Evolutionary conservation across 2,888 invertebrate genomes (phyloP).

Genomic region (Aquatica leii): DNA sequence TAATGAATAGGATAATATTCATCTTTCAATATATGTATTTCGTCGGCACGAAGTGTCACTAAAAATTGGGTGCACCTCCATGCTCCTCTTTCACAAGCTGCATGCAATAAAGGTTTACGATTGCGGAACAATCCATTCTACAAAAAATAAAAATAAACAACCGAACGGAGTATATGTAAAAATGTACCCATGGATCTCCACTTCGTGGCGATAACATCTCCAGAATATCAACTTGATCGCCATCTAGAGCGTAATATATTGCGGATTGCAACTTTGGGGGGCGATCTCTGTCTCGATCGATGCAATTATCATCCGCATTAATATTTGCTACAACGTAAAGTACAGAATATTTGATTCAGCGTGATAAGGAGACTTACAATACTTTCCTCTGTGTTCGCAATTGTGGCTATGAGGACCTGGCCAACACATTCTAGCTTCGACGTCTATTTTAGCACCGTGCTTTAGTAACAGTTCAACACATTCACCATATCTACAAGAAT

Average conservation of each 20-base stretch:
- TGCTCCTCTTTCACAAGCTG: constrained; percentile 75
- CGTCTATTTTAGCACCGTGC: constrained; percentile 75
- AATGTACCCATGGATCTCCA: constrained; percentile 74
- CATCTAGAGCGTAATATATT: constrained; percentile 76
- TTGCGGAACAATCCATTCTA: constrained; percentile 63
- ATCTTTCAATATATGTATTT: constrained; percentile 75
- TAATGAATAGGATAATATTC: constrained; percentile 83
- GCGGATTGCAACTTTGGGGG: constrained; percentile 71
- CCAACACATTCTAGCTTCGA: constrained; percentile 79
- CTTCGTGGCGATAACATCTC: constrained; percentile 72
- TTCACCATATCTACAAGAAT: constrained; percentile 68
- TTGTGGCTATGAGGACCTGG: constrained; percentile 75
- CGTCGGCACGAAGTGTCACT: constrained; percentile 70
- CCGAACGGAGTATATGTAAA: too few relatives aligned
- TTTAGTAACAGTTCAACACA: constrained; percentile 74
- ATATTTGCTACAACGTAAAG: constrained; percentile 47
- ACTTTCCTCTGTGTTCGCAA: constrained; percentile 74
- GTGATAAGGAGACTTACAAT: constrained; percentile 58
- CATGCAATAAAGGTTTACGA: constrained; percentile 70
- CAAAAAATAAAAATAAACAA: constrained; percentile 29
- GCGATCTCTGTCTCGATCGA: constrained; percentile 57
- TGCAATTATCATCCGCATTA: constrained; percentile 64
- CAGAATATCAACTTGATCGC: constrained; percentile 74
- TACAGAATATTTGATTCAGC: not conserved
- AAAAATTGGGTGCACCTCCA: constrained; percentile 76